Percentiles rank a stretch among this genome's conserved stretches.
These are phyloP conservation scores for Raja brachyura DNA, from an alignment of 2,113 vertebrate species.

Conservation along the genomic window DNA sequence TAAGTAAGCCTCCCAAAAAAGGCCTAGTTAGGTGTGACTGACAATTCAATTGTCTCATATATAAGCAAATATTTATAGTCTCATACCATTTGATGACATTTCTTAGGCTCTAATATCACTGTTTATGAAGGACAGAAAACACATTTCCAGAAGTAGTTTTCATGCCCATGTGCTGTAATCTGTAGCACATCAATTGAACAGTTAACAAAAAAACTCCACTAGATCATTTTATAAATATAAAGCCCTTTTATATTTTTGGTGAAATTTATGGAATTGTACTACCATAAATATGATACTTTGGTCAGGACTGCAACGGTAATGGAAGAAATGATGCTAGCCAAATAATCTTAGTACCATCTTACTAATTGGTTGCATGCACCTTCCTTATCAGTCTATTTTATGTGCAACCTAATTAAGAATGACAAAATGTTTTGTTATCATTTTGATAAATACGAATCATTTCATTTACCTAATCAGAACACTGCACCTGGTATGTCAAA, in stretches of 20 bases:
- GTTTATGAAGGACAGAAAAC: no score
- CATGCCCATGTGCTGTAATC: no score
- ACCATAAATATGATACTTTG: background rate
- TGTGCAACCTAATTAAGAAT: background rate
- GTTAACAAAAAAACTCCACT: no score
- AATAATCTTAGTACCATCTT: background rate
- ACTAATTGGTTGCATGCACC: background rate
- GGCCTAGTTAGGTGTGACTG: no score
- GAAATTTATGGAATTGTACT: background rate
- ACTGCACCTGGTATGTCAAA: background rate
- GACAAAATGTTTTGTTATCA: conserved; percentile 36
- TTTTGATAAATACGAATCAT: background rate
- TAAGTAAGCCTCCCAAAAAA: no score
- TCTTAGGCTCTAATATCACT: no score
- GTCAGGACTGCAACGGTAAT: background rate
- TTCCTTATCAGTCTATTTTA: background rate
- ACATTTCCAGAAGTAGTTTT: no score
- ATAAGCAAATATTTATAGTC: no score
- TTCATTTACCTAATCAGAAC: background rate
- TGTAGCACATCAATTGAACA: no score
- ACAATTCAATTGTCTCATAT: no score
- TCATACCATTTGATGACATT: no score
- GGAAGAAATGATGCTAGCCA: background rate
- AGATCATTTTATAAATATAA: background rate
- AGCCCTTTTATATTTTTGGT: background rate